Base-by-base conservation (phyloP, 2,888 invertebrate species). In the Lepidocyrtoides sp. region DNA sequence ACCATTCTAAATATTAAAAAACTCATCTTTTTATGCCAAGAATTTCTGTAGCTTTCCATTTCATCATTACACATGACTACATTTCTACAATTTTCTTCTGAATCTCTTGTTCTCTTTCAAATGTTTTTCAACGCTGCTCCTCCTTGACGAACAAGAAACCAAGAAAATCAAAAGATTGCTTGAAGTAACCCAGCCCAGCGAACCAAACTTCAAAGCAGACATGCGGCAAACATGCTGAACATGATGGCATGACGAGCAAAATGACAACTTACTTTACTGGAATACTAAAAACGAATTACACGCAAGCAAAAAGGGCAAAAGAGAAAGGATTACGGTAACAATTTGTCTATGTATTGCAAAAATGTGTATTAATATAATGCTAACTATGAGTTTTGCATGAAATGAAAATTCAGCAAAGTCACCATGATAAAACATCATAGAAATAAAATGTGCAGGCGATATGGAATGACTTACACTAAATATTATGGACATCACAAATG, bases 61-160 rank as follows among this genome's bases (percentile, higher is more conserved):
- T 36, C 69, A 17, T 32, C 69, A 17, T 69, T 36, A 69, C 69
- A 69, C 69, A 69, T 36, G 69, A 69, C 36, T 69, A 69, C 36
- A 69, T 17, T 69, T 17, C 41, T 17, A 36, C 17, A 32, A 32
- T 69, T 36, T 23, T 69, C 17, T 3, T 54, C n/a, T 54, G 60
- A 60, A 23, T 60, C 23, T 60, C 23, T 17, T 36, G 1, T 69
- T 36, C 17, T 17, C 36, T 69, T 36, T 69, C 5, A 2, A 36
- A 36, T 17, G 41, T 36, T n/a, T n/a, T 20, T 3, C 0, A 17
- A 36, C 36, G 69, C 36, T 69, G 17, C 69, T 20, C 36, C 69
- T n/a, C 36, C 14, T 20, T 69, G 36, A 8, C n/a, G n/a, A n/a
- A 60, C 66, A 66, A 32, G n/a, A 32, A 7, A 2, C 14, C 17